These are phyloP conservation scores for Gallinago stenura DNA, from an alignment of 2,797 vertebrate genomes.

Conservation along the genomic window DNA sequence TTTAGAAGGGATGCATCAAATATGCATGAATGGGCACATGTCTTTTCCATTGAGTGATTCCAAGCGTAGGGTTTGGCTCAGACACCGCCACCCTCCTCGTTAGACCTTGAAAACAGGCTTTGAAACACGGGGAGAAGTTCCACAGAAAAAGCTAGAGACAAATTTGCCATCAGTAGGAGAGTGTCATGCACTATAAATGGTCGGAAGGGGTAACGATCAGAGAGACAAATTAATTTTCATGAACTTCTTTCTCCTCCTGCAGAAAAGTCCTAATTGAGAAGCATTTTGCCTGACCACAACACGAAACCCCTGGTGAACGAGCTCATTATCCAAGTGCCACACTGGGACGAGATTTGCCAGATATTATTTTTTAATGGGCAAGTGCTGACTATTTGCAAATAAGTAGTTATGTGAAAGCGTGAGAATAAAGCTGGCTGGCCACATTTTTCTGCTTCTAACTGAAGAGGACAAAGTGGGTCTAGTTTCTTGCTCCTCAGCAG, in stretches of 20 bases:
- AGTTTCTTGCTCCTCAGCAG: background rate
- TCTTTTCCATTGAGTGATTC: constrained; percentile 30
- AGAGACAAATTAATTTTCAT: background rate
- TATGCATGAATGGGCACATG: constrained; percentile 34
- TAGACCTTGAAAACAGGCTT: constrained; percentile 9
- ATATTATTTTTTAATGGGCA: constrained; percentile 19
- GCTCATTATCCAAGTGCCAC: constrained; percentile 20
- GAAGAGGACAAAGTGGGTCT: background rate
- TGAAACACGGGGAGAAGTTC: background rate
- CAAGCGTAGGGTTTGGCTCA: background rate
- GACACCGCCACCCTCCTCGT: background rate
- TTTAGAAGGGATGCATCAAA: constrained; percentile 46
- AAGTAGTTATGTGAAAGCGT: background rate
- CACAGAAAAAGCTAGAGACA: background rate
- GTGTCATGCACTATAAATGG: background rate
- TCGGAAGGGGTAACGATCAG: background rate
- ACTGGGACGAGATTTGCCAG: background rate
- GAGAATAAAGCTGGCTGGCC: background rate
- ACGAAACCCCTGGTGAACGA: background rate
- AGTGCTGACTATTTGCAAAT: constrained; percentile 48
- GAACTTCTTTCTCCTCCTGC: background rate
- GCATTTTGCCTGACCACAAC: background rate
- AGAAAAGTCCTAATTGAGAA: constrained; percentile 15
- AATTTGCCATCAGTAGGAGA: background rate
- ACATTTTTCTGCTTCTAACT: background rate